Evolutionary conservation across 2,797 vertebrate species (phyloP).

Genomic region (Clarias laeviceps): DNA sequence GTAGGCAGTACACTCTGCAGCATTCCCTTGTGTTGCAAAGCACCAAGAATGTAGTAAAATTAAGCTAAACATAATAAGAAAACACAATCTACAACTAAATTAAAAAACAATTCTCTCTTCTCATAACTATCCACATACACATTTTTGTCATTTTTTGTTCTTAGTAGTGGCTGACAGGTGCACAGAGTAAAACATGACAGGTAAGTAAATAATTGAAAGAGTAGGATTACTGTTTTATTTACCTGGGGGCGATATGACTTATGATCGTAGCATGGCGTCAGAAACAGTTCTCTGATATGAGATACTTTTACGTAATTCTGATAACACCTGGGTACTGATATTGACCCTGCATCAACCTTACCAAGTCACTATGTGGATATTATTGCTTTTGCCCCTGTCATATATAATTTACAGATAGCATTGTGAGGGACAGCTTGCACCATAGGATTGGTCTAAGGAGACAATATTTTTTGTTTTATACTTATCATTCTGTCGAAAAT

Average conservation of each 20-base stretch:
- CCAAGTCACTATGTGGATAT: background rate
- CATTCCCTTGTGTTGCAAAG: background rate
- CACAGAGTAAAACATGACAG: background rate
- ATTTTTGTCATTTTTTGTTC: background rate
- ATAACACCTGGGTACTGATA: background rate
- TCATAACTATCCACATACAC: background rate
- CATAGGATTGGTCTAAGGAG: background rate
- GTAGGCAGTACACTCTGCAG: background rate
- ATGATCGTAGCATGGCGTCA: background rate
- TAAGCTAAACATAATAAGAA: too few species aligned
- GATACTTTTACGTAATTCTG: background rate
- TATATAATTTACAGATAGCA: background rate
- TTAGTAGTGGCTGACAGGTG: background rate
- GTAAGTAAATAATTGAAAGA: background rate
- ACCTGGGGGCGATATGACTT: too few species aligned
- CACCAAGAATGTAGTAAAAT: background rate
- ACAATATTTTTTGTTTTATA: background rate
- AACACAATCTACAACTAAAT: conserved; percentile 14
- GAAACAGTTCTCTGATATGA: background rate
- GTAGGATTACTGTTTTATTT: background rate
- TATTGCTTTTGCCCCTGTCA: background rate
- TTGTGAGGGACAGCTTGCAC: background rate
- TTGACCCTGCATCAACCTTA: background rate
- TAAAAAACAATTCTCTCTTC: conserved; percentile 3
- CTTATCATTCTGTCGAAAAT: background rate